Evolutionary conservation across 2,797 vertebrate species (phyloP), one percentile per base, ranked within the genome.

Genomic region (Typhlichthys subterraneus): DNA sequence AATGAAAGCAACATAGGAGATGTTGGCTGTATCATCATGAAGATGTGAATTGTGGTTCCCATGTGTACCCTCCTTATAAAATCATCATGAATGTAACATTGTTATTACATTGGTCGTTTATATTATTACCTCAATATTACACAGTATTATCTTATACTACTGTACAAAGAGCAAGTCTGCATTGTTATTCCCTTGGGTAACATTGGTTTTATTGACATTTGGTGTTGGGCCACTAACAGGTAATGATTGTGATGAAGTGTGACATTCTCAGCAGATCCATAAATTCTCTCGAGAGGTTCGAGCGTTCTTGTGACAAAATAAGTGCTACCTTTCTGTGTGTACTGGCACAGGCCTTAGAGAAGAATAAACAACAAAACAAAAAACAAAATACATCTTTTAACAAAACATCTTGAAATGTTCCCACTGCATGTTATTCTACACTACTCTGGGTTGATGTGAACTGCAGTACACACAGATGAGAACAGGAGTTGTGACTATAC

Each of bases 221-320:
- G 72, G 64, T 31, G 51, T 73, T 9, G 47, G 71, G 62, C 65
- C 70, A 76, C 49, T 69, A 80, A 77, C 70, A 66, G 79, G 74
- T 82, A 80, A 75, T 75, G 48, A 59, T 53, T 67, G 14, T 59
- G 54, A 57, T 67, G 67, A 45, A 75, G 61, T 59, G 45, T 71
- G 75, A 72, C 71, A 69, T 65, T 73, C 63, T n/a, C 23, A 29
- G 23, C 23, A 29, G 23, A 29, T 29, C 23, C 23, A 29, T 29
- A 29, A 29, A 29, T 29, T 29, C 23, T 29, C 23, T 29, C 23
- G 3, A 29, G 23, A 4, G 23, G 4, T 29, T 29, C 23, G 3
- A 23, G 23, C 23, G 42, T 68, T 42, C 38, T 42, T 42, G 8
- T 42, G 38, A 42, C 7, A 42, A 42, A 42, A 42, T 42, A 42